Base-by-base conservation (phyloP, 2,113 vertebrate species). In the Otus sunia region DNA sequence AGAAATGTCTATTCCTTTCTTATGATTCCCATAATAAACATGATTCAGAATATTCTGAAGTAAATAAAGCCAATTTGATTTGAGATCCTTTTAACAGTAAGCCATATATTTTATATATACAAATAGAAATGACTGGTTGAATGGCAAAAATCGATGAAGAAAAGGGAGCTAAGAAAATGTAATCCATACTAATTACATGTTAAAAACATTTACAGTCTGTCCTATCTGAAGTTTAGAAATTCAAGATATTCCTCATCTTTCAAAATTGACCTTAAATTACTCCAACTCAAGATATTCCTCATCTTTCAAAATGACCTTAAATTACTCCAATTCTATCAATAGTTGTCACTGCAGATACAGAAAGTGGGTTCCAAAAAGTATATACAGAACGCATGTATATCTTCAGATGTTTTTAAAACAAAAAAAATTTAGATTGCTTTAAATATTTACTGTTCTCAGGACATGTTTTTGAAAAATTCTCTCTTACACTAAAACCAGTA, bases 161-260 rank as follows among this genome's bases (percentile, higher is more conserved):
- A 92, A 94, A 76, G 34, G 25, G 83, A 96, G 64, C 43, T 88
- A 86, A 77, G 75, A 71, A 96, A 96, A 96, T 47, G 20, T 68
- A 97, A 96, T 89, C 87, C 52, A 82, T 93, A 96, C 75, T 91
- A 85, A 92, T 81, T 85, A 74, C 45, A 68, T 75, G 52, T 90
- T 90, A 94, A 90, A 95, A 95, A 93, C 67, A 81, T 71, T 94
- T 86, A 68, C 23, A 59, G 64, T 84, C 76, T 78, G 36, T 67
- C n/a, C 34, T 84, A 69, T 37, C 30, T 91, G 41, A 92, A 89
- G 64, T 92, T 74, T 15, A 90, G 60, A 90, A 86, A 92, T 47
- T 84, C 75, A 92, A 80, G 63, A 66, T 45, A 86, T 52, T 76
- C 23, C 43, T 85, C 68, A 49, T 75, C 86, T 91, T 93, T 84